Evolutionary conservation across 2,797 vertebrate species (phyloP).

Genomic region (Eulemur rubriventer): DNA sequence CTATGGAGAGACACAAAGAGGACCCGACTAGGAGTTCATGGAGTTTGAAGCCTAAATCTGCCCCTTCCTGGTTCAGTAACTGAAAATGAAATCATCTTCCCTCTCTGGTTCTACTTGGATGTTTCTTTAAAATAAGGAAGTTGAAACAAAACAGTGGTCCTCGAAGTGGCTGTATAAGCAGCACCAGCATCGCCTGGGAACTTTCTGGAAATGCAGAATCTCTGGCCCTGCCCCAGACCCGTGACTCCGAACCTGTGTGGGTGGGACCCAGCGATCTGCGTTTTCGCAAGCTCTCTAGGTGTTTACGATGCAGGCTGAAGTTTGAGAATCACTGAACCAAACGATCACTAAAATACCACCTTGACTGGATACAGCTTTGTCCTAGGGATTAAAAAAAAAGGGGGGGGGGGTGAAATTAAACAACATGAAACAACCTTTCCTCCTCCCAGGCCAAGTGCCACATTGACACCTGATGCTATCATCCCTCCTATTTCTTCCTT

Average conservation of each 20-base stretch:
- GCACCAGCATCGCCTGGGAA: not conserved
- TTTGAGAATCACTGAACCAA: not conserved
- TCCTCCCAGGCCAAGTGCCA: not conserved
- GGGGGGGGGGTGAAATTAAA: rapidly evolving
- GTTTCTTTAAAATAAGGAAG: not conserved
- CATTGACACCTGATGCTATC: rapidly evolving
- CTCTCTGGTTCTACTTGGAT: not conserved
- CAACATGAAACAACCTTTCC: not conserved
- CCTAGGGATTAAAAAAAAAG: not conserved
- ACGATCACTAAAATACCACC: not conserved
- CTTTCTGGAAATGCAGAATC: not conserved
- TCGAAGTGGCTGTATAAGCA: not conserved
- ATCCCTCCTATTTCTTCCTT: not conserved
- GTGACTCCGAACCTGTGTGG: not conserved
- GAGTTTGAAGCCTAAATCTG: not conserved
- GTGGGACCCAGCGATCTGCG: too few species aligned
- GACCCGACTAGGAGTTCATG: not conserved
- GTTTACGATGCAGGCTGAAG: not conserved
- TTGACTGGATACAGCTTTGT: not conserved
- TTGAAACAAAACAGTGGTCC: not conserved
- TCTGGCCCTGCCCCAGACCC: not conserved
- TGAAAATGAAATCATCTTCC: not conserved
- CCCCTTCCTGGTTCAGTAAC: not conserved
- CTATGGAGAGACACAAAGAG: rapidly evolving
- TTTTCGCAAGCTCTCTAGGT: not conserved